Evolutionary conservation across 2,888 invertebrate species (phyloP).

Genomic region (Zygogramma bicolorata): DNA sequence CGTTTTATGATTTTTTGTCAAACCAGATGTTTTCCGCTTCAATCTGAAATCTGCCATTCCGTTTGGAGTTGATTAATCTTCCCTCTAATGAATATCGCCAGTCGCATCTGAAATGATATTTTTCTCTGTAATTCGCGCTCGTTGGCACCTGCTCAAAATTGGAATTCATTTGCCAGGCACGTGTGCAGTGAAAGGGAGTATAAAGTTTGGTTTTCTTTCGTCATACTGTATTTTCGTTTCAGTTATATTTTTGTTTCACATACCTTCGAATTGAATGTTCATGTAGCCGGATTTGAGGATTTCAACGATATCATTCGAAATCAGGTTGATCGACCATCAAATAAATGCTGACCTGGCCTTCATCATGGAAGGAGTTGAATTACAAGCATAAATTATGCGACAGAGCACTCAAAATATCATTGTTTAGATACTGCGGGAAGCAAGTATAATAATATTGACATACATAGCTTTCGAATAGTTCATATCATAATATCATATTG

Average conservation of each 20-base stretch:
- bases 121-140: neutral
- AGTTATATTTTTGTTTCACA: neutral
- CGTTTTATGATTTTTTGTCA: slow-evolving; percentile 27
- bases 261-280: no score
- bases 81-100: slow-evolving; percentile 17
- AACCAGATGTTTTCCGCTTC: slow-evolving; percentile 27
- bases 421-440: no score
- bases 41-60: slow-evolving; percentile 22
- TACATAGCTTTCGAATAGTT: no score
- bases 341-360: no score
- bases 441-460: no score
- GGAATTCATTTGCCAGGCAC: neutral
- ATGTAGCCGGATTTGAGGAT: no score
- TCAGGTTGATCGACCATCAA: no score
- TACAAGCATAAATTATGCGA: no score
- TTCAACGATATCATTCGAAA: no score
- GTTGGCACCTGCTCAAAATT: neutral
- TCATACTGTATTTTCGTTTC: neutral
- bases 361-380: no score
- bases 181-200: neutral
- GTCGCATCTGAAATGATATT: slow-evolving; percentile 15
- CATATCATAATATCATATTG: no score
- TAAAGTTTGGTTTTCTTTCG: neutral
- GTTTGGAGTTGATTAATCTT: slow-evolving; percentile 30
- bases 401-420: no score